phyloP scores from a whole-genome alignment of 2,888 invertebrate species.

The Chrysolina oricalcia region DNA sequence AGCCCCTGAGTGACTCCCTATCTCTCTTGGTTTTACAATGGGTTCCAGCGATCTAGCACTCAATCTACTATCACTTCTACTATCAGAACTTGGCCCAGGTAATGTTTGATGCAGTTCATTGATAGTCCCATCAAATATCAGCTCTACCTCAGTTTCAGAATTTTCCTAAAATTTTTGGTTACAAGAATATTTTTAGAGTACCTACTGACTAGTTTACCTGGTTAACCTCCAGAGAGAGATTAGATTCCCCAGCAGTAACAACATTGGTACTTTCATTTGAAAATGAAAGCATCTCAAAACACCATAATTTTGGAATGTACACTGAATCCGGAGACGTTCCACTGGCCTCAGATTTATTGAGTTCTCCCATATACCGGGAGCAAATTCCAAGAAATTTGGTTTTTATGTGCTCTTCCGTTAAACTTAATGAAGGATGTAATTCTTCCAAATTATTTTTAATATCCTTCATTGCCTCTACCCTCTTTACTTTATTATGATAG shows the following conservation, averaged over 20 bases:
- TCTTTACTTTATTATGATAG: slow-evolving; percentile 11
- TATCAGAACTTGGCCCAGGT: not conserved
- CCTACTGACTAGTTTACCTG: not conserved
- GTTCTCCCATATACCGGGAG: not conserved
- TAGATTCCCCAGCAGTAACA: not conserved
- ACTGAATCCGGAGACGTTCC: not conserved
- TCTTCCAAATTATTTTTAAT: not conserved
- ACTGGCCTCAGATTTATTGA: not conserved
- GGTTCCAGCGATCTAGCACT: not conserved
- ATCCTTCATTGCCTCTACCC: not conserved
- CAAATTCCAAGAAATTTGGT: slow-evolving; percentile 1
- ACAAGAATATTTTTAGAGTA: not conserved
- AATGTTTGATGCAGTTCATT: not conserved
- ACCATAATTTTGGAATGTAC: slow-evolving; percentile 3
- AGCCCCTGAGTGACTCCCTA: not conserved
- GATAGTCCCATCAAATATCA: not conserved
- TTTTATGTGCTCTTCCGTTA: not conserved
- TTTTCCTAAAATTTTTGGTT: not conserved
- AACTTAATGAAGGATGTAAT: not conserved
- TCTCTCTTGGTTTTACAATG: no score
- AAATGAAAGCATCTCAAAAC: slow-evolving; percentile 9
- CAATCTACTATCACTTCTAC: not conserved
- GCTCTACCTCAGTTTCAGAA: not conserved
- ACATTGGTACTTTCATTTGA: not conserved
- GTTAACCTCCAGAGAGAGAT: not conserved